phyloP scores from a whole-genome alignment of 2,888 invertebrate genomes.

The Rhynchonema sp. region DNA sequence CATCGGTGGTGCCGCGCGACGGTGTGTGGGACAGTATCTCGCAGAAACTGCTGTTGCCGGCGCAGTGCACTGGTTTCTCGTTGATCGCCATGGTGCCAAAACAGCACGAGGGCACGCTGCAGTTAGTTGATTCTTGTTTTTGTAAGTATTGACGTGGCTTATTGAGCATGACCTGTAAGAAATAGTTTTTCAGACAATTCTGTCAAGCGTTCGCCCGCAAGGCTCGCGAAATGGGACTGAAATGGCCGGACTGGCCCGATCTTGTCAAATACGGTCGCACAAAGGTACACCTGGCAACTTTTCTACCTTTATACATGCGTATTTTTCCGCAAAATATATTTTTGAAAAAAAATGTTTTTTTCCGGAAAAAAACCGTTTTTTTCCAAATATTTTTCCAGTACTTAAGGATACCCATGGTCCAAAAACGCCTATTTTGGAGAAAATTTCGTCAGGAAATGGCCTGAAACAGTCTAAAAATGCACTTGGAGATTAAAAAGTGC shows the following conservation, averaged over 20 bases:
- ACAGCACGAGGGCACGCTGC: conserved; percentile 14
- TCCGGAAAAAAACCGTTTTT: no score
- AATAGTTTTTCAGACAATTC: background rate
- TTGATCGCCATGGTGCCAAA: conserved; percentile 18
- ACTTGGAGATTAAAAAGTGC: no score
- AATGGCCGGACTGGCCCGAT: conserved; percentile 20
- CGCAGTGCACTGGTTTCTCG: conserved; percentile 15
- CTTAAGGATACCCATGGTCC: no score
- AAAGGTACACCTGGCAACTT: no score
- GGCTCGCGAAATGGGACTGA: conserved; percentile 20
- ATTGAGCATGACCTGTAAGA: background rate
- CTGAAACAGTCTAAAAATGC: no score
- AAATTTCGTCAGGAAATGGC: no score
- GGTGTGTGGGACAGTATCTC: conserved; percentile 21
- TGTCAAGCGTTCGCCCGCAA: background rate
- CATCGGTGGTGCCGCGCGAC: conserved; percentile 17
- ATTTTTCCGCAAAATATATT: no score
- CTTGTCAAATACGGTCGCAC: conserved; percentile 11
- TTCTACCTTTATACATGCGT: no score
- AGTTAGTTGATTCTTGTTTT: background rate
- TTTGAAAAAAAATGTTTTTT: no score
- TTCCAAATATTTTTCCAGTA: no score
- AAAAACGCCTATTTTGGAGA: no score
- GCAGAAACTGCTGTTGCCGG: conserved; percentile 15
- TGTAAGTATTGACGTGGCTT: background rate